Conservation (phyloP, 2,888 invertebrate genomes). For the Odontomyia ornata region DNA sequence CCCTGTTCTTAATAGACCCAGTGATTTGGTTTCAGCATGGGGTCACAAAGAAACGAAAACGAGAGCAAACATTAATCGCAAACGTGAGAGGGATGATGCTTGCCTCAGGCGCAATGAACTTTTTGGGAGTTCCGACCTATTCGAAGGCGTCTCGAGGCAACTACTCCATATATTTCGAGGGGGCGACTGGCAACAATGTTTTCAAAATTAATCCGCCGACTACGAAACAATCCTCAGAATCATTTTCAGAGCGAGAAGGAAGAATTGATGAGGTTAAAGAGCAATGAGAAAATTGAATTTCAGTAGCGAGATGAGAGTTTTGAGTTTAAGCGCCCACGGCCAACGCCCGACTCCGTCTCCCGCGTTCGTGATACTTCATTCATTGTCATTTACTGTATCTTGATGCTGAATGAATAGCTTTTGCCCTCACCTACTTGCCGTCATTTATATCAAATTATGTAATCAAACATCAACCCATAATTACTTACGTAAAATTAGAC, state of each 20-base stretch:
- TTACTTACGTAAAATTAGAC: slow-evolving; percentile 39
- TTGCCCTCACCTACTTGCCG: not conserved
- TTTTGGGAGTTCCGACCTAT: not conserved
- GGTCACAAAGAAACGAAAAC: slow-evolving; percentile 19
- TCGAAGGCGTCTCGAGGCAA: not conserved
- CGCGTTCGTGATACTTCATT: not conserved
- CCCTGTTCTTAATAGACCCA: slow-evolving; percentile 22
- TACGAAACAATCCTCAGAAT: not conserved
- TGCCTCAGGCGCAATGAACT: slow-evolving; percentile 19
- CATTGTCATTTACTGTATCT: not conserved
- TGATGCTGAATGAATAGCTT: not conserved
- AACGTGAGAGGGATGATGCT: slow-evolving; percentile 10
- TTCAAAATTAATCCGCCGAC: not conserved
- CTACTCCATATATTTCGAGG: slow-evolving; percentile 2
- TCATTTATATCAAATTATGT: slow-evolving; percentile 51
- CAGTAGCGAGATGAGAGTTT: slow-evolving; percentile 41
- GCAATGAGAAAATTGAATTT: slow-evolving; percentile 33
- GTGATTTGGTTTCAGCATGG: not conserved
- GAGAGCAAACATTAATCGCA: slow-evolving; percentile 25
- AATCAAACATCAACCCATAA: slow-evolving; percentile 49
- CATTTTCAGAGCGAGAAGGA: slow-evolving; percentile 14
- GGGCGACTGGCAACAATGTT: not conserved
- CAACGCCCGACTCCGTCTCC: not conserved
- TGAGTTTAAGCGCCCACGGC: slow-evolving; percentile 15
- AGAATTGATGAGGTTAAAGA: slow-evolving; percentile 23